Conservation (phyloP, 2,888 invertebrate genomes). For the Pyrrhia umbra region DNA sequence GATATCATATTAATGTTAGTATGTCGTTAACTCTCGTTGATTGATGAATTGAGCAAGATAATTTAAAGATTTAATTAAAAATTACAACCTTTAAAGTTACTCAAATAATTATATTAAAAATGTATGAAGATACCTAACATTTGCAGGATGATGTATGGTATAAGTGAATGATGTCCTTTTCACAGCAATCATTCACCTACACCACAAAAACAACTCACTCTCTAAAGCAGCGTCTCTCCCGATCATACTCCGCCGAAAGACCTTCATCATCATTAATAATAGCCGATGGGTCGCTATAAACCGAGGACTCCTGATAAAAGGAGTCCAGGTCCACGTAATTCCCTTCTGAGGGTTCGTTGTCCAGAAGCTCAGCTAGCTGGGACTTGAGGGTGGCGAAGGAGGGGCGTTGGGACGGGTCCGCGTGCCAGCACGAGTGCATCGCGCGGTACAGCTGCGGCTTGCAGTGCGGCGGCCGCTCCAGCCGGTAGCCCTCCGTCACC, state of each 20-base stretch:
- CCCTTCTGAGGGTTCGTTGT: constrained; percentile 91
- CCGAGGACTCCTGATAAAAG: constrained; percentile 91
- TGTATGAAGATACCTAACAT: too few relatives aligned
- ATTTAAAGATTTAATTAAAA: too few relatives aligned
- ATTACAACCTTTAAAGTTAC: too few relatives aligned
- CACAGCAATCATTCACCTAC: background rate
- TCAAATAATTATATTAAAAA: too few relatives aligned
- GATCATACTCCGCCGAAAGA: constrained; percentile 85
- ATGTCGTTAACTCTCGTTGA: too few relatives aligned
- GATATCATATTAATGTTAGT: too few relatives aligned
- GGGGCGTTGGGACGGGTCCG: constrained; percentile 93
- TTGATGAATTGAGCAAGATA: too few relatives aligned
- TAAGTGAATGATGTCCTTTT: constrained; percentile 4
- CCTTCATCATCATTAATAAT: constrained; percentile 88
- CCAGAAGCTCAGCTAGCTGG: constrained; percentile 91
- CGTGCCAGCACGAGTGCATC: constrained; percentile 91
- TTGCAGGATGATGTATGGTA: background rate
- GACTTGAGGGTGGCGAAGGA: constrained; percentile 91
- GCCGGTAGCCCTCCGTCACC: constrained; percentile 94
- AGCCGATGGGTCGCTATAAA: constrained; percentile 88
- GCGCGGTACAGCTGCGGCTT: constrained; percentile 90
- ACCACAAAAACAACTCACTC: constrained; percentile 75
- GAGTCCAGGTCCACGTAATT: constrained; percentile 93
- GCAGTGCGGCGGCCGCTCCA: constrained; percentile 95
- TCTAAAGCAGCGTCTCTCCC: constrained; percentile 84